A percentile compares a stretch with the other conserved stretches of the same genome.
Conservation (phyloP, 2,888 invertebrate species). For the Onthophagus sagittarius region DNA sequence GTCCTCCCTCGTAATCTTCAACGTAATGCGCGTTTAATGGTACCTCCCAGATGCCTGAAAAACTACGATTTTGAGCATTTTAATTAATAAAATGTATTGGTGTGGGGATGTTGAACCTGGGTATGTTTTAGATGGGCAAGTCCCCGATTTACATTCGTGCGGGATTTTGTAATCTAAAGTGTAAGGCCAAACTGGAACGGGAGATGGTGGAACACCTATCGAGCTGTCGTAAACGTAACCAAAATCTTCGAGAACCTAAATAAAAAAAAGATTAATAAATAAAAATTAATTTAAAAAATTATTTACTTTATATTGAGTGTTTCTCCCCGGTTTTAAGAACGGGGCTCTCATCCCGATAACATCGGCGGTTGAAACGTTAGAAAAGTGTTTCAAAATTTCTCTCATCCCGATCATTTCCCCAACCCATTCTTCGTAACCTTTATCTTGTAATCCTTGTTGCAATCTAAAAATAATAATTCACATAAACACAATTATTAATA, state of each 20-base stretch:
- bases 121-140: slow-evolving; percentile 86
- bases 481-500: neutral
- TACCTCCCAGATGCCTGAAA: slow-evolving; percentile 82
- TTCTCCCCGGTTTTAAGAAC: slow-evolving; percentile 87
- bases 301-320: slow-evolving; percentile 82
- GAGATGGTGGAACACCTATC: slow-evolving; percentile 76
- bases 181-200: slow-evolving; percentile 89
- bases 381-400: slow-evolving; percentile 76
- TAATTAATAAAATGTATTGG: neutral
- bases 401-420: slow-evolving; percentile 94
- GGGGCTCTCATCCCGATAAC: slow-evolving; percentile 86
- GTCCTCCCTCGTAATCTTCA: slow-evolving; percentile 84
- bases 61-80: neutral
- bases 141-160: slow-evolving; percentile 88
- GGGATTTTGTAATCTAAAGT: slow-evolving; percentile 90
- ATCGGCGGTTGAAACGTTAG: slow-evolving; percentile 77
- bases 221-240: slow-evolving; percentile 92
- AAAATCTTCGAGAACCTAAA: slow-evolving; percentile 83
- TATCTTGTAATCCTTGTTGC: slow-evolving; percentile 82
- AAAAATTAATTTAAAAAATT: neutral
- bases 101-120: slow-evolving; percentile 58
- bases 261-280: neutral
- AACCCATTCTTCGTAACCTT: slow-evolving; percentile 89
- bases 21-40: slow-evolving; percentile 88
- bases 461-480: slow-evolving; percentile 46